Evolutionary conservation across 1,140 invertebrate genomes (phyloP).

Genomic region (Drosophila repleta): DNA sequence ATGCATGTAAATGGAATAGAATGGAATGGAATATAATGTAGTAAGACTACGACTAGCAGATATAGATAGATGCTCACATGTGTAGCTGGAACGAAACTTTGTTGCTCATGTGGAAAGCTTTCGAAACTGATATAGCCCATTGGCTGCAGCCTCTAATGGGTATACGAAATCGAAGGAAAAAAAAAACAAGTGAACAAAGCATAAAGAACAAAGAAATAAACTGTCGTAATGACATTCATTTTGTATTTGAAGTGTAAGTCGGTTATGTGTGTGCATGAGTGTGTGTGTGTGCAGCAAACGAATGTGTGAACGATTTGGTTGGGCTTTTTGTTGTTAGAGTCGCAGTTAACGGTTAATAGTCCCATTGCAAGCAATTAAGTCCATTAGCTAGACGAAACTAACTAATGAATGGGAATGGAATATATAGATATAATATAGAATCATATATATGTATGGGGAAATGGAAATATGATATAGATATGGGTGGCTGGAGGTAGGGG

Average conservation of each 20-base stretch:
- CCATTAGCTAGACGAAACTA: conserved; percentile 48
- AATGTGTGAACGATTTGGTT: conserved; percentile 67
- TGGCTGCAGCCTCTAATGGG: background rate
- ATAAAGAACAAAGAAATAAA: conserved; percentile 8
- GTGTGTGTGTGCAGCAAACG: conserved; percentile 21
- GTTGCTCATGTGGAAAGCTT: no score
- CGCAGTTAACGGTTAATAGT: conserved; percentile 61
- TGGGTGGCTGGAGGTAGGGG: background rate
- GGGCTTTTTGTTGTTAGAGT: conserved; percentile 33
- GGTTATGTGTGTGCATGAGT: no score
- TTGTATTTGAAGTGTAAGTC: conserved; percentile 47
- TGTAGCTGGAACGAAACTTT: no score
- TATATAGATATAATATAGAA: background rate
- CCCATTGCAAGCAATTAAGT: conserved; percentile 67
- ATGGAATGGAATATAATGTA: no score
- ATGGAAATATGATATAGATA: conserved; percentile 17
- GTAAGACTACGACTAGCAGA: no score
- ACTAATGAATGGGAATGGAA: background rate
- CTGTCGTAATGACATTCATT: conserved; percentile 42
- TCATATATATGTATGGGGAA: conserved; percentile 12
- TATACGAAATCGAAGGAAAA: background rate
- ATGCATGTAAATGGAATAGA: no score
- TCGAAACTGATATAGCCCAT: no score
- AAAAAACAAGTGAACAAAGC: no score
- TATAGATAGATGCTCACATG: no score